Conservation (phyloP, 2,113 vertebrate species). For the Strix aluco region DNA sequence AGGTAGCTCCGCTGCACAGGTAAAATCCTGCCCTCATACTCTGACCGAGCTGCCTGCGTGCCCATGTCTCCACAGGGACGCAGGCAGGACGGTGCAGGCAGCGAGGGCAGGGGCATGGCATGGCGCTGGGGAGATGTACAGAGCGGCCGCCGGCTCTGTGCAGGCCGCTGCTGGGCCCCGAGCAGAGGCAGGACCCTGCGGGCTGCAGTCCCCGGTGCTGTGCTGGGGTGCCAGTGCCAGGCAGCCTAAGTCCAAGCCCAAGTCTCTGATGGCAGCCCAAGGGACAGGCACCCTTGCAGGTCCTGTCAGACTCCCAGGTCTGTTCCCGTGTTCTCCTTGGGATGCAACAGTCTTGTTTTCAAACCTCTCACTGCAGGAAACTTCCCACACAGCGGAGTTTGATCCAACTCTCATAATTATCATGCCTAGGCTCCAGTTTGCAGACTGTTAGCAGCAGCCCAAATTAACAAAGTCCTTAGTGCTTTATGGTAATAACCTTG, state of each 20-base stretch:
- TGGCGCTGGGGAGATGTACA: accelerated
- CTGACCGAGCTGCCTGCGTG: accelerated
- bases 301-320: not conserved
- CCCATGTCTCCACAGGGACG: accelerated
- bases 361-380: not conserved
- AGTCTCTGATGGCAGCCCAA: not conserved
- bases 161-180: too few species aligned
- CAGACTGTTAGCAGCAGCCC: not conserved
- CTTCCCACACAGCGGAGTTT: not conserved
- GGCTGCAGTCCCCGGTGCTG: not conserved
- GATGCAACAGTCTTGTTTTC: accelerated
- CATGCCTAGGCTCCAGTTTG: not conserved
- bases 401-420: not conserved
- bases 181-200: not conserved
- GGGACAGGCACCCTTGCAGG: accelerated
- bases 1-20: not conserved
- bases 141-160: accelerated
- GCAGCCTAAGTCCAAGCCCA: not conserved
- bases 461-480: not conserved
- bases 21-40: not conserved
- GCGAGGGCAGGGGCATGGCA: too few species aligned
- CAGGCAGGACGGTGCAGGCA: not conserved
- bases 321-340: accelerated
- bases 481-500: not conserved
- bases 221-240: not conserved